These are phyloP conservation scores for Archocentrus centrarchus DNA, from an alignment of 2,113 vertebrate species.

Conservation along the genomic window DNA sequence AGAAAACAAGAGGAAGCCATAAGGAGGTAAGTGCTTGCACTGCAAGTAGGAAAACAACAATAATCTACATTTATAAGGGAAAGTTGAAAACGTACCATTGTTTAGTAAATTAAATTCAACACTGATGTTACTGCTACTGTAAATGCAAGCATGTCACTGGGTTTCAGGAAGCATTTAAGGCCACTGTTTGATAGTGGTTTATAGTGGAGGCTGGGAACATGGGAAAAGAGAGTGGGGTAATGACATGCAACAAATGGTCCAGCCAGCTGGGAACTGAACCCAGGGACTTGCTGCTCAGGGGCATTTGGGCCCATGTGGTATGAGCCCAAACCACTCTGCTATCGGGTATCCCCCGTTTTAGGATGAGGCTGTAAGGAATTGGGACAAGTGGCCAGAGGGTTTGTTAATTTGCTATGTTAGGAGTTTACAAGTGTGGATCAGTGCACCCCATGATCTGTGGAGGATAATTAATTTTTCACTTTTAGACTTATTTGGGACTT, in stretches of 20 bases:
- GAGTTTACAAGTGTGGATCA: slow-evolving; percentile 50
- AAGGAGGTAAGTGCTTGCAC: slow-evolving; percentile 85
- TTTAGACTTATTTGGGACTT: slow-evolving; percentile 75
- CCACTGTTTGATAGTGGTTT: no score
- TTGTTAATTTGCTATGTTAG: slow-evolving; percentile 64
- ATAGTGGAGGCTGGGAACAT: not conserved
- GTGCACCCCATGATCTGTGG: slow-evolving; percentile 46
- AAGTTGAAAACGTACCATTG: not conserved
- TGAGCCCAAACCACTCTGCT: not conserved
- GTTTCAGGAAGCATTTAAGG: slow-evolving; percentile 4
- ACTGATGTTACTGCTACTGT: not conserved
- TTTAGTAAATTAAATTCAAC: no score
- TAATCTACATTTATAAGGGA: not conserved
- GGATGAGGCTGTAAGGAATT: slow-evolving; percentile 52
- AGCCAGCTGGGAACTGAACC: not conserved
- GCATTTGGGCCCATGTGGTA: not conserved
- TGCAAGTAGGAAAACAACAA: not conserved
- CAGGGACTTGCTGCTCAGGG: not conserved
- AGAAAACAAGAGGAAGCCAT: slow-evolving; percentile 97
- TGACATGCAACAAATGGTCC: not conserved
- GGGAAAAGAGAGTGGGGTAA: not conserved
- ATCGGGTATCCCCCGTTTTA: slow-evolving; percentile 16
- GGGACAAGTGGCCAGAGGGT: slow-evolving; percentile 68
- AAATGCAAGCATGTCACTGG: slow-evolving; percentile 21
- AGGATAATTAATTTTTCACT: slow-evolving; percentile 76